Evolutionary conservation across 2,113 vertebrate genomes (phyloP).

Genomic region (Parus major): DNA sequence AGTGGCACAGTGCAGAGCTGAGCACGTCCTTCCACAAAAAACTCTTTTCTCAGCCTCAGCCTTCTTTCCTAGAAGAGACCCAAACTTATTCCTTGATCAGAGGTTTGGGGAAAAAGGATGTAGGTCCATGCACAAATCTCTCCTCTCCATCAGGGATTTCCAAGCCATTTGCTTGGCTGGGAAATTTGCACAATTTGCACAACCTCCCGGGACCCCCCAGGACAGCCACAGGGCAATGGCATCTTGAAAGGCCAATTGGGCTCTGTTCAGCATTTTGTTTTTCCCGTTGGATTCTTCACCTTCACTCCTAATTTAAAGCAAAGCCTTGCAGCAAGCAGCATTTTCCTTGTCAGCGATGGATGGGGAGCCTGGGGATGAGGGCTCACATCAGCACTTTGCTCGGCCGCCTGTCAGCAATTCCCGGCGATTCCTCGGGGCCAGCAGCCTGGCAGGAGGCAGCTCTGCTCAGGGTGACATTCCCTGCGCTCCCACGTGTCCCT

Average conservation of each 20-base stretch:
- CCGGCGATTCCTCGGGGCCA: not conserved
- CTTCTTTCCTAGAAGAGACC: not conserved
- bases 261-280: not conserved
- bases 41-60: not conserved
- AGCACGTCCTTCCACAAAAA: not conserved
- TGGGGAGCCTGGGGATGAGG: not conserved
- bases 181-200: not conserved
- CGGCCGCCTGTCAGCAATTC: not conserved
- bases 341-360: not conserved
- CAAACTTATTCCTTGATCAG: not conserved
- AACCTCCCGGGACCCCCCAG: fast-evolving
- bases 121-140: not conserved
- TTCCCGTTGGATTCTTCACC: not conserved
- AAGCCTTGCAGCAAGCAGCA: not conserved
- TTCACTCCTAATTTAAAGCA: not conserved
- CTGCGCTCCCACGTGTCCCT: not conserved
- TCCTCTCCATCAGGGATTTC: not conserved
- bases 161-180: not conserved
- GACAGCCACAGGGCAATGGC: fast-evolving
- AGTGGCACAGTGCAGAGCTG: not conserved
- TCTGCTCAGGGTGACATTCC: not conserved
- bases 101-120: not conserved
- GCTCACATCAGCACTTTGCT: slow-evolving; percentile 12
- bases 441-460: not conserved
- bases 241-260: not conserved